A percentile compares a stretch with the other conserved stretches of the same genome.
Conservation (phyloP, 2,113 vertebrate genomes). For the Bettongia penicillata region DNA sequence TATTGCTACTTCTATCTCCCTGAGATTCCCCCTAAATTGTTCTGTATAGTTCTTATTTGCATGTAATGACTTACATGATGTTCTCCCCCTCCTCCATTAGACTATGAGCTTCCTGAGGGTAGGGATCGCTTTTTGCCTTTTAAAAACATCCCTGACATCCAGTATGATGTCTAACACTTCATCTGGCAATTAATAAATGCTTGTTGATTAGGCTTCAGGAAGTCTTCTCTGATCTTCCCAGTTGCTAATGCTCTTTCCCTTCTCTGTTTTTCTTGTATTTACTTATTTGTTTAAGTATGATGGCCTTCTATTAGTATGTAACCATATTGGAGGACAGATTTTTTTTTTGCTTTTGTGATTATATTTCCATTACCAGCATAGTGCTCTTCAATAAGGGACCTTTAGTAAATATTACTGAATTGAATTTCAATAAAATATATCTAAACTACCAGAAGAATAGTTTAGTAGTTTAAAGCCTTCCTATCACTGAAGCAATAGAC, state of each 20-base stretch:
- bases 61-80: neutral
- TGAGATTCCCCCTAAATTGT: neutral
- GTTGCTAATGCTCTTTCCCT: neutral
- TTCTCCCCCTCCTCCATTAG: neutral
- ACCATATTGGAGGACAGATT: neutral
- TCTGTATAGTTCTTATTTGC: neutral
- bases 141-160: neutral
- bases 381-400: neutral
- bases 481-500: neutral
- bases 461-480: neutral
- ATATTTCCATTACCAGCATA: neutral
- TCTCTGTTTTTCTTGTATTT: neutral
- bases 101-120: neutral
- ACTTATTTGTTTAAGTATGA: neutral
- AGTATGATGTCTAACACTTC: neutral
- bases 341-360: neutral
- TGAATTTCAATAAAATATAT: neutral
- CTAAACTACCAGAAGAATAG: neutral
- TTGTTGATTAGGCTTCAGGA: neutral
- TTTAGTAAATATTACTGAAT: neutral
- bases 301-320: neutral
- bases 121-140: neutral
- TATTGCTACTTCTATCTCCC: neutral
- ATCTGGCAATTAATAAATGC: neutral
- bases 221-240: neutral